These are phyloP conservation scores for Camelus bactrianus DNA, from an alignment of 2,113 vertebrate species.

Conservation along the genomic window DNA sequence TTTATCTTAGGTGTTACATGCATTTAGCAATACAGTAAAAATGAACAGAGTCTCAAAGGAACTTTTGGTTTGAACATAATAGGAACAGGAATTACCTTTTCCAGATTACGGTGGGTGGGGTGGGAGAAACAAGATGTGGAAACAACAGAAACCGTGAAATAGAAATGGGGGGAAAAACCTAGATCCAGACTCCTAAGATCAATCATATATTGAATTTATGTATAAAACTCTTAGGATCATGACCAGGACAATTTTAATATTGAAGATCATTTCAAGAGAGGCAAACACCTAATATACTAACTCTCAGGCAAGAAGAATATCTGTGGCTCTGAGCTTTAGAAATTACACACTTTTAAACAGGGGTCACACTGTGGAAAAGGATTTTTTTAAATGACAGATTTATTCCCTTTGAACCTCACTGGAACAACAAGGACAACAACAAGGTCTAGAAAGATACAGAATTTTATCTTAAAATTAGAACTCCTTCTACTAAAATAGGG, in stretches of 20 bases:
- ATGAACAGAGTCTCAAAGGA: background rate
- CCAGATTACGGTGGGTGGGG: background rate
- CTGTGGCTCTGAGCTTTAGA: background rate
- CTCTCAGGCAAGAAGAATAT: background rate
- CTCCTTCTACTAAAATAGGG: background rate
- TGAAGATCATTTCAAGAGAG: conserved; percentile 34
- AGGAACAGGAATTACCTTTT: conserved; percentile 17
- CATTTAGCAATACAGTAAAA: conserved; percentile 1
- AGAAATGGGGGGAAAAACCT: background rate
- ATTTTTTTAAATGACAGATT: background rate
- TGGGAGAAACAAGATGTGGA: background rate
- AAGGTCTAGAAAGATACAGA: background rate
- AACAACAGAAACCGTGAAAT: conserved; percentile 11
- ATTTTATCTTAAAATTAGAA: conserved; percentile 44
- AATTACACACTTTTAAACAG: background rate
- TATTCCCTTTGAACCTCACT: conserved; percentile 35
- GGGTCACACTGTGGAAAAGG: background rate
- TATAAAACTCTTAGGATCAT: conserved; percentile 26
- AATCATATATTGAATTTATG: background rate
- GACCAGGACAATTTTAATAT: background rate
- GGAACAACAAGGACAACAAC: background rate
- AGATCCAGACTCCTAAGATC: background rate
- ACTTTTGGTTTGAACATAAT: conserved; percentile 17
- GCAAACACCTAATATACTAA: background rate
- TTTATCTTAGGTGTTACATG: background rate